Percentiles rank a stretch among this genome's conserved stretches.
Evolutionary conservation across 2,797 vertebrate species (phyloP).

Genomic region (Cephalopachus bancanus): DNA sequence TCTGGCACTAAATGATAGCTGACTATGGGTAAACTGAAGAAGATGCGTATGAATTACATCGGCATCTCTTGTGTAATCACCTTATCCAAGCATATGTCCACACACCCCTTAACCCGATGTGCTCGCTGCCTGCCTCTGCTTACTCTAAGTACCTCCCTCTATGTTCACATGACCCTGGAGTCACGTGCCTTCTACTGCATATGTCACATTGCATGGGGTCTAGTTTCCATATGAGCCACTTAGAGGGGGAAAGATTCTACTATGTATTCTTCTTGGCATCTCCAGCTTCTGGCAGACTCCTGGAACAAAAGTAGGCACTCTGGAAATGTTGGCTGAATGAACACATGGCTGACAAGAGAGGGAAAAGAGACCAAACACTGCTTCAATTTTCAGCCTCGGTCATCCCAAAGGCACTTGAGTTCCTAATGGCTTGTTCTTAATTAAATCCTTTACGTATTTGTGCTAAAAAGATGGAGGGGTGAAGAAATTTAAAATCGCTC

Average conservation of each 20-base stretch:
- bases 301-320: not conserved
- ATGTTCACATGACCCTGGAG: not conserved
- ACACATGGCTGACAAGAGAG: not conserved
- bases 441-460: not conserved
- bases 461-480: not conserved
- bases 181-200: not conserved
- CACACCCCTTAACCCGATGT: not conserved
- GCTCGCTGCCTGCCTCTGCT: not conserved
- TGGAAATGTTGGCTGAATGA: slow-evolving; percentile 44
- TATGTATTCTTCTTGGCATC: not conserved
- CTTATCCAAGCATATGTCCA: not conserved
- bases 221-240: not conserved
- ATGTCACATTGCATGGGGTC: not conserved
- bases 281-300: not conserved
- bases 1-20: not conserved
- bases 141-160: not conserved
- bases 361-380: not conserved
- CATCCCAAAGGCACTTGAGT: not conserved
- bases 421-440: not conserved
- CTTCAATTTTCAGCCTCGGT: not conserved
- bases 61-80: not conserved
- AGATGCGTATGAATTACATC: not conserved
- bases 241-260: not conserved
- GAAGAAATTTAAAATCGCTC: not conserved
- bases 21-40: not conserved